These are phyloP conservation scores for Lepidocyrtoides sp. DNA, from an alignment of 2,888 invertebrate genomes.

Conservation along the genomic window DNA sequence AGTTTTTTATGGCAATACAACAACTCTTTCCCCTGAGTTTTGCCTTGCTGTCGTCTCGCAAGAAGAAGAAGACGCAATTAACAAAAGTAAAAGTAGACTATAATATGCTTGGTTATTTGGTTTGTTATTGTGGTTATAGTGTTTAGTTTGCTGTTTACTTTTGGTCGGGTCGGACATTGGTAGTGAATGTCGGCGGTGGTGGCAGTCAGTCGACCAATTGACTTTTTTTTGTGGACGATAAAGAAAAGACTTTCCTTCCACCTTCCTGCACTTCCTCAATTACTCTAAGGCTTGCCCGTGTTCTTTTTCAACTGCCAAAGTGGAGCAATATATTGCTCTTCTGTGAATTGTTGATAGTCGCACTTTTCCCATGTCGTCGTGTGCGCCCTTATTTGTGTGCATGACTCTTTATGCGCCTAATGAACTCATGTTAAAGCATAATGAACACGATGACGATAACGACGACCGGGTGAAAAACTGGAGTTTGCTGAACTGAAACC, in stretches of 20 bases:
- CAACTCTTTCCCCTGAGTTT: background rate
- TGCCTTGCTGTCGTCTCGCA: background rate
- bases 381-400: background rate
- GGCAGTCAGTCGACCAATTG: constrained; percentile 21
- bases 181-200: too few species aligned
- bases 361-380: background rate
- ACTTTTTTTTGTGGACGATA: constrained; percentile 25
- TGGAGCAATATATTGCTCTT: constrained; percentile 45
- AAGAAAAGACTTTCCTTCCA: constrained; percentile 35
- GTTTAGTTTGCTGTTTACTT: too few species aligned
- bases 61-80: constrained; percentile 49
- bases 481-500: constrained; percentile 59
- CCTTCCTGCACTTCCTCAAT: constrained; percentile 48
- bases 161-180: too few species aligned
- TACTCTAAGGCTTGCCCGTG: constrained; percentile 18
- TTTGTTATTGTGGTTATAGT: too few species aligned
- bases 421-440: constrained; percentile 58
- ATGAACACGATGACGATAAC: constrained; percentile 20
- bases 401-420: constrained; percentile 20
- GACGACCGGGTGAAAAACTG: background rate
- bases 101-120: background rate
- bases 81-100: constrained; percentile 25
- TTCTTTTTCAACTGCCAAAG: constrained; percentile 17
- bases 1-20: constrained; percentile 48
- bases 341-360: constrained; percentile 34